These are phyloP conservation scores for Callimorpha dominula DNA, from an alignment of 2,888 invertebrate genomes.

Conservation along the genomic window DNA sequence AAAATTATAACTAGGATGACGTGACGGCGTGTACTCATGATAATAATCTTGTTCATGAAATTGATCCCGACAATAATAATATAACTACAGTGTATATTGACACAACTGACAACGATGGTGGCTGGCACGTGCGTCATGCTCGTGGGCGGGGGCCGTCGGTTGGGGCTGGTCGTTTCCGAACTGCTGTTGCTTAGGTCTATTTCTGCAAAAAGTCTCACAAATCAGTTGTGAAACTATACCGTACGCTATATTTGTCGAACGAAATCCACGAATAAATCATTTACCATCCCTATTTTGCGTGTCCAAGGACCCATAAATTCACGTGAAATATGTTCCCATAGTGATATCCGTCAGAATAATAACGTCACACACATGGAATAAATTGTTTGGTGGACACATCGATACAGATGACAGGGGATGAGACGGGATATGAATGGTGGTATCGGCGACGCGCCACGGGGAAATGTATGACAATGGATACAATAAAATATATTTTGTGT, in stretches of 20 bases:
- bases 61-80: no score
- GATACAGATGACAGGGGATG: slow-evolving; percentile 33
- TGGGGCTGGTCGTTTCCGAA: no score
- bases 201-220: not conserved
- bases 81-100: no score
- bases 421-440: slow-evolving; percentile 36
- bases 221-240: slow-evolving; percentile 20
- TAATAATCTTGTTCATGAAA: no score
- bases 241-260: slow-evolving; percentile 19
- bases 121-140: no score
- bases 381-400: slow-evolving; percentile 37
- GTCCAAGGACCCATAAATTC: slow-evolving; percentile 35
- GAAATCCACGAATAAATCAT: slow-evolving; percentile 40
- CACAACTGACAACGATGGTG: no score
- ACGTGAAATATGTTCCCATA: slow-evolving; percentile 21
- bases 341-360: slow-evolving; percentile 21
- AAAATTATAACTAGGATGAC: no score
- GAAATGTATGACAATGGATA: not conserved
- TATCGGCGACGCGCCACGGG: slow-evolving; percentile 31
- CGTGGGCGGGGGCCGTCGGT: no score
- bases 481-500: slow-evolving; percentile 2
- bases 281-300: slow-evolving; percentile 18
- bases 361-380: slow-evolving; percentile 13
- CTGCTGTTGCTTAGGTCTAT: no score
- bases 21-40: no score